Evolutionary conservation across 2,113 vertebrate genomes (phyloP), one percentile per base, ranked within the genome.

Genomic region (Leptosomus discolor): DNA sequence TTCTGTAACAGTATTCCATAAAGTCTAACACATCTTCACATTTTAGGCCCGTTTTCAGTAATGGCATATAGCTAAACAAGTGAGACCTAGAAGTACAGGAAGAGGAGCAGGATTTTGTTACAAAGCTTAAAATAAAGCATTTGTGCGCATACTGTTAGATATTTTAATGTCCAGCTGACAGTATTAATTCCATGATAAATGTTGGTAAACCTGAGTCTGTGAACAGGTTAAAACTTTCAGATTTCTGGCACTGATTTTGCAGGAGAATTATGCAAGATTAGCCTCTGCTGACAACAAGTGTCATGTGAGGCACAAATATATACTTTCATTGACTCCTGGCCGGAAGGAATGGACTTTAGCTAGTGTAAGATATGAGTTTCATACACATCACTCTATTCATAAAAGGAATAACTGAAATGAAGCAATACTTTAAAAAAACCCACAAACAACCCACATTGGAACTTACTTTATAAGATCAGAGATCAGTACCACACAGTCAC

Each of bases 341-440:
- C 53, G 71, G 51, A 88, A 69, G 73, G 93, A 97, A 90, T 41
- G 51, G 91, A 65, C 45, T 69, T 73, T 6, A 69, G 45, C 34
- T 61, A 73, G 34, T 53, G 43, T 63, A 53, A 45, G 30, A 32
- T 14, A 73, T 60, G 53, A 65, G 45, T 32, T 58, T 67, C 56
- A 74, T 63, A 96, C 64, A 74, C 34, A 78, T 63, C n/a, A 64
- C 39, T 77, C 26, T 34, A 43, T 48, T 78, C 65, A 83, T 90
- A 61, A 34, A 45, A 95, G 92, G 27, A 94, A 69, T 94, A 83
- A 30, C 46, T 89, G 92, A 86, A 94, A 84, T 9, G 75, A 95
- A 96, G 56, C 22, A 91, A 8, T 78, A 60, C 56, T 92, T 96
- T 67, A 57, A 88, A 92, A 82, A 83, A n/a, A n/a, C n/a, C n/a